Evolutionary conservation across 2,113 vertebrate genomes (phyloP), one percentile per base, ranked within the genome.

Genomic region (Ancistrus triradiatus): DNA sequence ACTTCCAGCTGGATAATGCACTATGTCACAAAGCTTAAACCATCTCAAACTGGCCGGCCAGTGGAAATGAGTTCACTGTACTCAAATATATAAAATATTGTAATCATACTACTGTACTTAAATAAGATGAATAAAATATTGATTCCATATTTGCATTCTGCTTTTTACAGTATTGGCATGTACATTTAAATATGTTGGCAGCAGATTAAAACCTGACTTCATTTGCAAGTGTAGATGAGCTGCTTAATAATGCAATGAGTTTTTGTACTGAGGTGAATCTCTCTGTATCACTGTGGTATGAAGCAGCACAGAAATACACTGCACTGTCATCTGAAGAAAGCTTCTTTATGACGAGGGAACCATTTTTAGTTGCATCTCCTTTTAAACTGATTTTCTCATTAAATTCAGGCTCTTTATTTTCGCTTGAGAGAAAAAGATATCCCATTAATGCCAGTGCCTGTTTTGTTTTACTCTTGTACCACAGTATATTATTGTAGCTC

Each of bases 231-330:
- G 27, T 17, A n/a, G 13, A 18, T 1, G 2, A n/a, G 13, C 18
- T 22, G 3, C n/a, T 24, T 17, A 1, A 15, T 47, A 47, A 47
- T 24, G 48, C 11, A 13, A 17, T 0, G 3, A 17, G 19, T 38
- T 48, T 58, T 66, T 66, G 51, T 56, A 40, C 28, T 8, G 53
- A 31, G 24, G 18, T 13, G 14, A 55, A 14, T 7, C 1, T 37
- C 15, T 48, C 2, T 72, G 35, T 37, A 53, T 52, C 62, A 72
- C 68, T 63, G 73, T 80, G 74, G 8, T 37, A 4, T 38, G 61
- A 60, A 15, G 66, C 70, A 47, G 74, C 72, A 56, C 76, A 78
- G 59, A 75, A 75, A 38, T 78, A 80, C 18, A 57, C 6, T 13
- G 57, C 72, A 21, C 53, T 74, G 69, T 78, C 78, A 4, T 19